Conservation (phyloP, 1,140 invertebrate species). For the Oncopodura yosiiana region DNA sequence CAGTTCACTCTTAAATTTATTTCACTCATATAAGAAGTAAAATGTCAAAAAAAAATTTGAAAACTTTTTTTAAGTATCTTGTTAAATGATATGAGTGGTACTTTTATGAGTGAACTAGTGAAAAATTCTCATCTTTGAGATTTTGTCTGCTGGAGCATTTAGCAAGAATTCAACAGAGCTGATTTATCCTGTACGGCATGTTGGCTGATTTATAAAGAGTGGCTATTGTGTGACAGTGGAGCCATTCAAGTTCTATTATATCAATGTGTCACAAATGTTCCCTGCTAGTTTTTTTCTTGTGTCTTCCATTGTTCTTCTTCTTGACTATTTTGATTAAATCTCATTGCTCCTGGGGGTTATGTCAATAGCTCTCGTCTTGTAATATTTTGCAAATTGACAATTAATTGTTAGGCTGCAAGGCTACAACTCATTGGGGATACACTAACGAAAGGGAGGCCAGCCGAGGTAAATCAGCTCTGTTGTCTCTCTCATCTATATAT, state of each 20-base stretch:
- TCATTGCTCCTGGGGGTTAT: not conserved
- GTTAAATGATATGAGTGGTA: not conserved
- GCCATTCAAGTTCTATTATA: conserved; percentile 30
- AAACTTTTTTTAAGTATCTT: no score
- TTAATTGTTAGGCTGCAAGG: conserved; percentile 35
- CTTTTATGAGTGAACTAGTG: not conserved
- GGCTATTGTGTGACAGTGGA: conserved; percentile 33
- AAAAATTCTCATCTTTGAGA: conserved; percentile 15
- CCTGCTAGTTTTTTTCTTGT: conserved; percentile 23
- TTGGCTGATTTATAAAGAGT: conserved; percentile 33
- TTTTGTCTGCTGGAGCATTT: conserved; percentile 30
- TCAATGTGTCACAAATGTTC: conserved; percentile 33
- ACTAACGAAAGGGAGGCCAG: conserved; percentile 34
- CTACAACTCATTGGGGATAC: conserved; percentile 36
- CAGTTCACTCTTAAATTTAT: not conserved
- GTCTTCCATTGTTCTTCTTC: not conserved
- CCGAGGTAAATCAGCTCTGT: conserved; percentile 36
- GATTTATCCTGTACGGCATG: conserved; percentile 37
- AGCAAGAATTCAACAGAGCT: conserved; percentile 36
- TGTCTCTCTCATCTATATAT: conserved; percentile 26
- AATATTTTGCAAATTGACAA: not conserved
- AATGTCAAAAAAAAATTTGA: no score
- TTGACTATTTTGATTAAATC: not conserved
- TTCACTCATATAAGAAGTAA: no score
- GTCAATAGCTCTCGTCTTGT: not conserved